Percentiles rank a stretch among this genome's conserved stretches.
These are phyloP conservation scores for Halictus quadricinctus DNA, from an alignment of 2,888 invertebrate species.

Conservation along the genomic window DNA sequence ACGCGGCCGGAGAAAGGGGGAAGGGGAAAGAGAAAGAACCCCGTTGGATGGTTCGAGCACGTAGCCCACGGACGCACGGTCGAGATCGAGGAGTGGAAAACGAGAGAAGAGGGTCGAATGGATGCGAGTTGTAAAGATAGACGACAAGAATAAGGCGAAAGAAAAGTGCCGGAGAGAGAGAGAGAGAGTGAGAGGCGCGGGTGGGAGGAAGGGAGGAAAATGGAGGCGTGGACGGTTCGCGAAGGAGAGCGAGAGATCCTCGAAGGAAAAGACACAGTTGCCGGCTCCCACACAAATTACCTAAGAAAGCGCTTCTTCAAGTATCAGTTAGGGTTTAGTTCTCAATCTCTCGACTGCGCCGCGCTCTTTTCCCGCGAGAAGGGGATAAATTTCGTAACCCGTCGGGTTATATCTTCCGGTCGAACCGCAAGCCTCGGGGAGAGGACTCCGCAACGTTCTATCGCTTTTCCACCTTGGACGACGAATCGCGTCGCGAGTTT, in stretches of 20 bases:
- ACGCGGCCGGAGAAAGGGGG: conserved; percentile 25
- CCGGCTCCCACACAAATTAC: conserved; percentile 78
- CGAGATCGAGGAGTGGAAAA: conserved; percentile 53
- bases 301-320: conserved; percentile 70
- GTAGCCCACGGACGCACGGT: conserved; percentile 35
- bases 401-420: conserved; percentile 66
- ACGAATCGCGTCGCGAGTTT: conserved; percentile 26
- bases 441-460: conserved; percentile 51
- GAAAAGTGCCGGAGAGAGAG: conserved; percentile 24
- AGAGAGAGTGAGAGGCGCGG: not conserved
- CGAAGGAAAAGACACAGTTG: conserved; percentile 70
- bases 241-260: conserved; percentile 37
- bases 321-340: conserved; percentile 76
- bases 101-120: conserved; percentile 55
- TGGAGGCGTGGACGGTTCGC: conserved; percentile 9
- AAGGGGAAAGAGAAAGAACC: conserved; percentile 10
- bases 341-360: conserved; percentile 69
- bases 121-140: conserved; percentile 58
- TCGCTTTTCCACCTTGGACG: conserved; percentile 25
- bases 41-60: conserved; percentile 27
- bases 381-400: conserved; percentile 72
- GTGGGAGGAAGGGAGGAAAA: not conserved
- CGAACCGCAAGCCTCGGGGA: conserved; percentile 61
- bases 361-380: conserved; percentile 37
- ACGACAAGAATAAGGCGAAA: conserved; percentile 45